Base-by-base conservation (phyloP, 1,140 invertebrate species). In the Achroia grisella region DNA sequence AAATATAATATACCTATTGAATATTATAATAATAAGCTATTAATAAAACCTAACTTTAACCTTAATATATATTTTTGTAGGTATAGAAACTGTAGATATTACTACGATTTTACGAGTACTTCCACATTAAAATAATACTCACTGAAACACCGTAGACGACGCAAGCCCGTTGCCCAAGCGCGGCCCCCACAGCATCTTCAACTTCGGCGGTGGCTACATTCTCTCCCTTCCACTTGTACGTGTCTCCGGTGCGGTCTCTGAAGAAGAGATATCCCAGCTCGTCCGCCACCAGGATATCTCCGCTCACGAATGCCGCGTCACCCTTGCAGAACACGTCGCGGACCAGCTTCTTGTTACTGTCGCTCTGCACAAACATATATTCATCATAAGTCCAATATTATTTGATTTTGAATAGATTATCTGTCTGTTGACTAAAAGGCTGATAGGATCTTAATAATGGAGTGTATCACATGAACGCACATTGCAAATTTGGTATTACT, bases 131-230 rank as follows among this genome's bases (percentile, higher is more conserved):
- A 39, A 11, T 15, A 34, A 39, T 27, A 71, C 72, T 82, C 67
- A 97, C 93, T 83, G 94, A 91, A 1, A 98, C 95, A 27, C 96
- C 96, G 78, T 95, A 97, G 4, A 91, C 91, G 23, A 88, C 86
- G 30, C 87, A 87, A 53, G 91, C 89, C 52, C 87, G 88, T 23
- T 90, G 70, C 28, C 89, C 88, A 32, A 92, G 82, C n/a, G 92
- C 85, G 46, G 93, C 92, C 54, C 90, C 93, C 34, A 99, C 90
- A 36, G 97, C 91, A 2, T 92, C 95, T 87, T 99, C 98, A 2
- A 99, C 94, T 88, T 99, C 98, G 4, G 94, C 94, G 0, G 98
- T 99, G 3, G 96, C 98, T 0, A 99, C 98, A 84, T 99, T 99
- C 87, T 99, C 98, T n/a, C 98, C 98, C 79, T 97, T 95, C 94